These are phyloP conservation scores for Gymnodraco acuticeps DNA, from an alignment of 2,797 vertebrate genomes.

Conservation along the genomic window DNA sequence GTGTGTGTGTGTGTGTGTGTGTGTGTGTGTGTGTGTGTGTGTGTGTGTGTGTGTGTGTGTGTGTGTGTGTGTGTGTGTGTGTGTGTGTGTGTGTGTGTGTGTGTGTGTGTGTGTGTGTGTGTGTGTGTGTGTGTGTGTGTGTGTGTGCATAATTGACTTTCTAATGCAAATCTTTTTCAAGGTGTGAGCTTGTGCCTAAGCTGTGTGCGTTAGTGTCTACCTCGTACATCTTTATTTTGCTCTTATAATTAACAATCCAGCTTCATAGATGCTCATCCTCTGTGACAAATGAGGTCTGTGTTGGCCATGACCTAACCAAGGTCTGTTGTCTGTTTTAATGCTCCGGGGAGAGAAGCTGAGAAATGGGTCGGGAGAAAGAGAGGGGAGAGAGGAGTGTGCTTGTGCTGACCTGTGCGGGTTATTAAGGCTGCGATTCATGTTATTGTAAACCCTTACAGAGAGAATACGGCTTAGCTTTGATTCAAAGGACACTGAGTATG, in stretches of 20 bases:
- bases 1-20: too few species aligned
- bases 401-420: slow-evolving; percentile 73
- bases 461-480: slow-evolving; percentile 61
- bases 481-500: slow-evolving; percentile 68
- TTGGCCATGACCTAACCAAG: slow-evolving; percentile 79
- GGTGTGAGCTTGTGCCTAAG: slow-evolving; percentile 20
- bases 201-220: slow-evolving; percentile 19
- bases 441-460: slow-evolving; percentile 61
- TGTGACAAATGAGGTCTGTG: slow-evolving; percentile 82
- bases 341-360: slow-evolving; percentile 69
- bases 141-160: slow-evolving; percentile 39
- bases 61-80: slow-evolving; percentile 23
- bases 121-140: too few species aligned
- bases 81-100: neutral
- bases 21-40: too few species aligned
- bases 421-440: slow-evolving; percentile 66
- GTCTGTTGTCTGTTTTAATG: slow-evolving; percentile 78
- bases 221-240: slow-evolving; percentile 78
- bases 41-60: too few species aligned
- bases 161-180: slow-evolving; percentile 33
- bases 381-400: slow-evolving; percentile 44
- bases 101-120: too few species aligned
- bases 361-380: slow-evolving; percentile 67
- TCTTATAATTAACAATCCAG: slow-evolving; percentile 79
- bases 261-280: slow-evolving; percentile 72